phyloP scores from a whole-genome alignment of 2,888 invertebrate species.

The Dryocosmus kuriphilus region DNA sequence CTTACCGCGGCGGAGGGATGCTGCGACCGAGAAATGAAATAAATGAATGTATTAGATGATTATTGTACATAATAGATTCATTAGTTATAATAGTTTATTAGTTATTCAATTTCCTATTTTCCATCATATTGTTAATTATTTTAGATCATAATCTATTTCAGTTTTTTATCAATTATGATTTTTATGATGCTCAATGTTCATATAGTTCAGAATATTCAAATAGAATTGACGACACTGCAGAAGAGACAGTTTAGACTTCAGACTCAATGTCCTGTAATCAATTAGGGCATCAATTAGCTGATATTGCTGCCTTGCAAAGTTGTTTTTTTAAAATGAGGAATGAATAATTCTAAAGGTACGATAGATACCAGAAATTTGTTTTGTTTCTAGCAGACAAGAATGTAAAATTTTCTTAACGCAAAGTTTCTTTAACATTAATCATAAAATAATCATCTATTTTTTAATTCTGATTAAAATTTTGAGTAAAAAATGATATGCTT shows the following conservation, averaged over 20 bases:
- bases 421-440: neutral
- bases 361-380: neutral
- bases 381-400: neutral
- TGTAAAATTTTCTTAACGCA: neutral
- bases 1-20: slow-evolving; percentile 86
- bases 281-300: neutral
- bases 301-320: neutral
- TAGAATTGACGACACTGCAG: neutral
- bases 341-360: neutral
- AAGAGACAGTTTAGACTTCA: neutral
- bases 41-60: slow-evolving; percentile 74
- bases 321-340: neutral
- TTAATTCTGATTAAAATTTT: neutral
- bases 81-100: neutral
- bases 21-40: slow-evolving; percentile 79
- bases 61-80: neutral
- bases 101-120: neutral
- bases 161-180: neutral
- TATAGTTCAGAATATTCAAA: neutral
- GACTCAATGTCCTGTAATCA: neutral
- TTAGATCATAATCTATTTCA: neutral
- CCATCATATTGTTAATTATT: neutral
- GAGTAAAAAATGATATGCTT: too few relatives aligned
- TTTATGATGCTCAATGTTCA: neutral
- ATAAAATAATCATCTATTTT: neutral